These are phyloP conservation scores for Crossaster papposus DNA, from an alignment of 53 echinoderm and acorn worm genomes.

Conservation along the genomic window DNA sequence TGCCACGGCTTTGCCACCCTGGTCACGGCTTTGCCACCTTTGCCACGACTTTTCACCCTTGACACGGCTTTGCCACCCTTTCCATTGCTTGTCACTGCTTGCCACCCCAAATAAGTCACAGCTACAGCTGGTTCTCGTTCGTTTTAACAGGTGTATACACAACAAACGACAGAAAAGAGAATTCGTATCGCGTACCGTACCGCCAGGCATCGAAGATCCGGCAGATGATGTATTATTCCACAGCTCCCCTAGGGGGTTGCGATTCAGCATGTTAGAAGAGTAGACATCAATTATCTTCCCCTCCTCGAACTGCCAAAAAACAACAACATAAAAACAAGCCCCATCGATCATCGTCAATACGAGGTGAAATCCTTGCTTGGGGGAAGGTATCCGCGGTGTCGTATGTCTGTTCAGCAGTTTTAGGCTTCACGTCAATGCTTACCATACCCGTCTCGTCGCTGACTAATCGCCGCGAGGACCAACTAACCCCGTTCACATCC, in stretches of 20 bases:
- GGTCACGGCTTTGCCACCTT: too few relatives aligned
- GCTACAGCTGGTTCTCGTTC: neutral
- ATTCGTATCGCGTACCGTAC: neutral
- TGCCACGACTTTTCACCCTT: too few relatives aligned
- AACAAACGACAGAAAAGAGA: neutral
- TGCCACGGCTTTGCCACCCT: too few relatives aligned
- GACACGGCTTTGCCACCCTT: too few relatives aligned
- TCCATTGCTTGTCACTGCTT: too few relatives aligned
- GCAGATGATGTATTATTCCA: constrained; percentile 7
- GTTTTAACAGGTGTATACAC: constrained; percentile 16
- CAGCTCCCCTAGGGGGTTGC: neutral
- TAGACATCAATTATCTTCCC: neutral
- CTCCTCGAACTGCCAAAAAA: neutral
- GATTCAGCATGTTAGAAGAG: constrained; percentile 2
- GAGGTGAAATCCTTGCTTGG: neutral
- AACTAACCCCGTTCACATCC: neutral
- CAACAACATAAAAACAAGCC: neutral
- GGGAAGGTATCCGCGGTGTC: neutral
- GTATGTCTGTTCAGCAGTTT: neutral
- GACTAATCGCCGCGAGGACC: neutral
- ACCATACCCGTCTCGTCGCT: neutral
- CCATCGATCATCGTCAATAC: constrained; percentile 13
- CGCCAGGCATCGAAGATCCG: neutral
- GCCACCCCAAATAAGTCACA: neutral
- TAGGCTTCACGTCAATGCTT: neutral